These are phyloP conservation scores for Lasioglossum vierecki DNA, from an alignment of 2,888 invertebrate species.

Conservation along the genomic window DNA sequence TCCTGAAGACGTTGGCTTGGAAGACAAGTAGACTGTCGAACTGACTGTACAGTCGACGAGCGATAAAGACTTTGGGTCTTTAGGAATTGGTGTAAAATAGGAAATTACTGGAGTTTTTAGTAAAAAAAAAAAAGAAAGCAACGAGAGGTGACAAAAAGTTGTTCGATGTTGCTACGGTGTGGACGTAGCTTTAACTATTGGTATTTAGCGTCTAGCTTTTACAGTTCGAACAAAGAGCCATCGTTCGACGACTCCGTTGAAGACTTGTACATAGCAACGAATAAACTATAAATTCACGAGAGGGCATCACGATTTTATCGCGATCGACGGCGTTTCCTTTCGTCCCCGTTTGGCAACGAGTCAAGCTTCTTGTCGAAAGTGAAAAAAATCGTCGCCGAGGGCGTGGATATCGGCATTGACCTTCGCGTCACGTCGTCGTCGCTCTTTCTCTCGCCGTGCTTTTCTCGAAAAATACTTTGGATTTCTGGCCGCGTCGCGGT, in stretches of 20 bases:
- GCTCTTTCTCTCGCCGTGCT: constrained; percentile 63
- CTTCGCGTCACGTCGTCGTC: constrained; percentile 72
- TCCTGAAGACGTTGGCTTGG: constrained; percentile 76
- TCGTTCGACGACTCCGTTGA: neutral
- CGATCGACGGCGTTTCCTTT: neutral
- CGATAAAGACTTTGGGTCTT: neutral
- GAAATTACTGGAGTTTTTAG: neutral
- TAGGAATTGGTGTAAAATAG: neutral
- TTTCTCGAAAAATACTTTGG: constrained; percentile 63
- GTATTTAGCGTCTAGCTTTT: neutral
- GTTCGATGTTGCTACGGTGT: neutral
- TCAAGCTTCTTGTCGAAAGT: constrained; percentile 49
- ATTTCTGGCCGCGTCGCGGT: constrained; percentile 50
- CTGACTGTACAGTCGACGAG: neutral
- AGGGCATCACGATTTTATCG: neutral
- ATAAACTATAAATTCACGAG: constrained; percentile 18
- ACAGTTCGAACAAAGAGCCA: neutral
- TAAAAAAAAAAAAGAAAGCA: neutral
- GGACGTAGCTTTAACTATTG: neutral
- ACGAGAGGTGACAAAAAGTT: neutral
- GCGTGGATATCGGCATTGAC: constrained; percentile 40
- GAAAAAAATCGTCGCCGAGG: constrained; percentile 26
- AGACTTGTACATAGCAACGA: constrained; percentile 40
- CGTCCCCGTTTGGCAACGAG: constrained; percentile 35
- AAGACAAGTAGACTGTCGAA: constrained; percentile 33